These are phyloP conservation scores for Sorex araneus DNA, from an alignment of 2,113 vertebrate species.

Conservation along the genomic window DNA sequence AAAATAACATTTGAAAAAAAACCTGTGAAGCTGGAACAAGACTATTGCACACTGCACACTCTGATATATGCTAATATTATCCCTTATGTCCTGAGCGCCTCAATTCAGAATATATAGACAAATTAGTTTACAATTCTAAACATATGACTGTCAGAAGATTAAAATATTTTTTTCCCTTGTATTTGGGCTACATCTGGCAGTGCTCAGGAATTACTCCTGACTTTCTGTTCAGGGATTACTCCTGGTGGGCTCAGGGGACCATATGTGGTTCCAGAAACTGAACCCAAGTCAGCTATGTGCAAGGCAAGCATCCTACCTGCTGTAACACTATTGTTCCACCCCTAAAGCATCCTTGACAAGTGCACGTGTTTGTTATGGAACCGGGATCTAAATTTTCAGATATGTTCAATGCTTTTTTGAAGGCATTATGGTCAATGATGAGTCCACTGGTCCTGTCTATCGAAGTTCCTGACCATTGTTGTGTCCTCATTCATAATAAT, in stretches of 20 bases:
- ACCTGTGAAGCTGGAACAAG: not conserved
- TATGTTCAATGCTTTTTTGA: not conserved
- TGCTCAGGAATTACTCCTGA: no score
- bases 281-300: no score
- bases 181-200: no score
- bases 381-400: not conserved
- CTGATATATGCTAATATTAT: not conserved
- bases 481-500: not conserved
- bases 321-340: no score
- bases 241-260: no score
- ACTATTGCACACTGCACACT: not conserved
- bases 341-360: not conserved
- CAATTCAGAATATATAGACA: not conserved
- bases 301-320: no score
- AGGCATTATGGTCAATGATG: not conserved
- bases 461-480: not conserved
- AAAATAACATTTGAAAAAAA: not conserved
- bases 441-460: not conserved
- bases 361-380: not conserved
- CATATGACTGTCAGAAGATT: not conserved
- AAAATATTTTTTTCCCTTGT: no score
- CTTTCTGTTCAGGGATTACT: no score
- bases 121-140: not conserved
- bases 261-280: no score
- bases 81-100: not conserved